These are phyloP conservation scores for Corbicula japonica DNA, from an alignment of 2,888 invertebrate species.

Conservation along the genomic window DNA sequence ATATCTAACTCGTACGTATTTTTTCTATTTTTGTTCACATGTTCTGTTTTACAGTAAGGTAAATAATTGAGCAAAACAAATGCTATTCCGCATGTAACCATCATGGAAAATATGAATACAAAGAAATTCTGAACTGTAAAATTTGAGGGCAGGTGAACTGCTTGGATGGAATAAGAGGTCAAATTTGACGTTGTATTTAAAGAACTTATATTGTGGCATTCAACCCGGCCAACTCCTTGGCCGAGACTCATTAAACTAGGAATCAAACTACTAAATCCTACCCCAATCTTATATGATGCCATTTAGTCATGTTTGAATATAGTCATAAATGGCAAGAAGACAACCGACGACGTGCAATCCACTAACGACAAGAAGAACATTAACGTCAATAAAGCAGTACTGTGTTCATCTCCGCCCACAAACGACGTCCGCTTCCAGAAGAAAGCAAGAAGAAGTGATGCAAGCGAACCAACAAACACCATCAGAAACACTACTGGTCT, in stretches of 20 bases:
- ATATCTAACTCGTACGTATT: conserved; percentile 14
- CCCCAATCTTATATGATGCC: conserved; percentile 91
- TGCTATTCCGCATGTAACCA: conserved; percentile 90
- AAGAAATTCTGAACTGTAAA: conserved; percentile 91
- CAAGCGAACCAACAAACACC: conserved; percentile 86
- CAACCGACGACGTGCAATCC: conserved; percentile 95
- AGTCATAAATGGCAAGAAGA: conserved; percentile 94
- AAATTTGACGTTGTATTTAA: conserved; percentile 86
- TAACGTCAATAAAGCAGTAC: conserved; percentile 88
- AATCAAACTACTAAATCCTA: conserved; percentile 89
- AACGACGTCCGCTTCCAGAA: conserved; percentile 88
- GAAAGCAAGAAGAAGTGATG: conserved; percentile 87
- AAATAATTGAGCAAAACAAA: conserved; percentile 89
- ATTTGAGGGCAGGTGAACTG: conserved; percentile 87
- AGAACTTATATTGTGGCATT: conserved; percentile 68
- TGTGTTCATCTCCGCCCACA: conserved; percentile 85
- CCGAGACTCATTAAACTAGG: conserved; percentile 92
- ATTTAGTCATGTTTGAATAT: conserved; percentile 91
- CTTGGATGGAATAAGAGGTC: conserved; percentile 67
- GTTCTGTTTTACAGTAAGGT: conserved; percentile 72
- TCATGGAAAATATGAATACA: conserved; percentile 89
- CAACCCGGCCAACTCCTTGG: conserved; percentile 91
- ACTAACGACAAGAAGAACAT: conserved; percentile 91
- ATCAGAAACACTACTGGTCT: conserved; percentile 87
- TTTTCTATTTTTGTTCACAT: conserved; percentile 31